Conservation (phyloP, 2,797 vertebrate genomes). For the Platalea minor region DNA sequence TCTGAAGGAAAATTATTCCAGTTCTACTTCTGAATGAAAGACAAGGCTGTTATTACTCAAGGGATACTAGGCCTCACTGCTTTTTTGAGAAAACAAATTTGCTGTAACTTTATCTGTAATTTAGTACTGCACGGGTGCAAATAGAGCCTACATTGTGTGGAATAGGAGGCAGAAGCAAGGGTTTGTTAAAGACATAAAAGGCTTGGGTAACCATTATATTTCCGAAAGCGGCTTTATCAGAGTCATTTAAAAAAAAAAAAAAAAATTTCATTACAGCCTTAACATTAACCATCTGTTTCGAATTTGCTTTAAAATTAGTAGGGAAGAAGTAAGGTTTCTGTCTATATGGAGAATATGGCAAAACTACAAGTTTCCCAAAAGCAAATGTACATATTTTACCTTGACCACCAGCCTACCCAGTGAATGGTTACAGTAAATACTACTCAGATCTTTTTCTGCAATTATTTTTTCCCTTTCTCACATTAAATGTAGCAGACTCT, state of each 20-base stretch:
- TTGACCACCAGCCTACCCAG: not conserved
- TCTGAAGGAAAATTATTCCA: constrained; percentile 76
- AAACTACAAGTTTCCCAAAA: constrained; percentile 14
- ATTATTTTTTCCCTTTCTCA: not conserved
- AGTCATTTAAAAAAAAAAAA: constrained; percentile 83
- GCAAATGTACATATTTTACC: not conserved
- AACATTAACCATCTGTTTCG: constrained; percentile 86
- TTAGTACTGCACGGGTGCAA: constrained; percentile 89
- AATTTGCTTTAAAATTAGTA: constrained; percentile 82
- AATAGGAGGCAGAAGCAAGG: constrained; percentile 72
- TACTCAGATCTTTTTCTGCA: not conserved
- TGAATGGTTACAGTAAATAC: not conserved
- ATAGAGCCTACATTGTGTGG: constrained; percentile 91
- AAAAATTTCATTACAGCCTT: constrained; percentile 73
- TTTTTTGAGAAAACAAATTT: constrained; percentile 99
- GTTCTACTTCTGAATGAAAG: constrained; percentile 80
- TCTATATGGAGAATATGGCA: not conserved
- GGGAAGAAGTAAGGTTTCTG: constrained; percentile 28
- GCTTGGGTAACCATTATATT: constrained; percentile 87
- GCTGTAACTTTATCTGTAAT: constrained; percentile 99
- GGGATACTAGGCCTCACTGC: constrained; percentile 90
- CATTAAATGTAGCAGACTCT: not conserved
- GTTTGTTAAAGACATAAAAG: constrained; percentile 79
- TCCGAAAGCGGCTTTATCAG: constrained; percentile 85
- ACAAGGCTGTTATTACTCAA: constrained; percentile 89